phyloP scores from a whole-genome alignment of 2,797 vertebrate genomes.

The Todus mexicanus region DNA sequence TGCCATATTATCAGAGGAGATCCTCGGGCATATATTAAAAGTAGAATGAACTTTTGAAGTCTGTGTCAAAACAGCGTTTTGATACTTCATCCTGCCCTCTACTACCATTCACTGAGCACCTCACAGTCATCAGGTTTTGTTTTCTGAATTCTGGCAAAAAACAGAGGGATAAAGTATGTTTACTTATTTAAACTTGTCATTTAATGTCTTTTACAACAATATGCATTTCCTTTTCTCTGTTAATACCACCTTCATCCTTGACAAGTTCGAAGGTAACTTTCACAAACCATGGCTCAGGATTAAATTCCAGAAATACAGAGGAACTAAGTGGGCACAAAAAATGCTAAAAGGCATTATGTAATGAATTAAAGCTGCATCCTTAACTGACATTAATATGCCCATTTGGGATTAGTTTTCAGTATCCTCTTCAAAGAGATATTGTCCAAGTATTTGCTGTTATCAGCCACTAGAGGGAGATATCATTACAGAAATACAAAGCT shows the following conservation, averaged over 20 bases:
- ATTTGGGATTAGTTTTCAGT: neutral
- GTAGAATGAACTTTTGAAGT: neutral
- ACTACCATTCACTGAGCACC: neutral
- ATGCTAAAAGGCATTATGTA: neutral
- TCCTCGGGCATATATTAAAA: neutral
- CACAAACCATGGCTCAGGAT: neutral
- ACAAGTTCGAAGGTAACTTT: neutral
- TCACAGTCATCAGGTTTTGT: neutral
- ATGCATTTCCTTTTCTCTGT: neutral
- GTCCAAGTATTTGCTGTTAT: neutral
- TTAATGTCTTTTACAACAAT: neutral
- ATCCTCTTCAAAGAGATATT: neutral
- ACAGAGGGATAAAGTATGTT: neutral
- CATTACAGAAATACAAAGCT: neutral
- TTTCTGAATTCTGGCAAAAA: neutral
- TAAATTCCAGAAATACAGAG: neutral
- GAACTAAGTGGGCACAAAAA: neutral
- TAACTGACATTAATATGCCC: neutral
- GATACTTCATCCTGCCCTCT: neutral
- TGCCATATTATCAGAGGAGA: neutral
- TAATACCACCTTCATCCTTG: neutral
- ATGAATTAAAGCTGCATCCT: neutral
- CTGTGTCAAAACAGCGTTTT: neutral
- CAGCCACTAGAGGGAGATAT: slow-evolving; percentile 35
- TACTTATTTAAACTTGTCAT: neutral